Base-by-base conservation (phyloP, 2,113 vertebrate species). In the Tapirus terrestris region DNA sequence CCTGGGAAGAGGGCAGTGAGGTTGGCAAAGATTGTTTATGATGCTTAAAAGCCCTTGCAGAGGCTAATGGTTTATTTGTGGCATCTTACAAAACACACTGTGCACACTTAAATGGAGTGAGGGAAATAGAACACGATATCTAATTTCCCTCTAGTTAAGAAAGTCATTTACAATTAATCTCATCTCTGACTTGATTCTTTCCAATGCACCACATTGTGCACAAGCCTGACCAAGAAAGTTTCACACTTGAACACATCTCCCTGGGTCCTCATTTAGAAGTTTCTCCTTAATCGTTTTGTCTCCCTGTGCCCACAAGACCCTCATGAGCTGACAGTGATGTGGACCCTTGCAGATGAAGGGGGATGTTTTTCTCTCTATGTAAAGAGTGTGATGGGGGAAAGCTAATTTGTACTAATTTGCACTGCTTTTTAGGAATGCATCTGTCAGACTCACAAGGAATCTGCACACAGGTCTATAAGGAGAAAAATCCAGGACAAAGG, bases 21-120 rank as follows among this genome's bases (percentile, higher is more conserved):
- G 6, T 7, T 0, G 4, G 2, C 56, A 48, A 31, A 53, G 56
- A 18, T 13, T 0, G 0, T 31, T 45, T 5, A 0, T 0, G n/a
- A 16, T 1, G 6, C 23, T 2, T 0, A 4, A 18, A 72, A 72
- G 3, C 6, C 27, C 39, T 13, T 3, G 12, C n/a, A 27, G 72
- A 36, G 56, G 25, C 3, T 18, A 65, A 36, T 3, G 25, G 39
- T 6, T 81, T 11, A 2, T 29, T n/a, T 4, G 27, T 6, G 4
- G 48, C 53, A 17, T 20, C 45, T 29, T 17, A 6, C 2, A 8
- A 27, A 0, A 5, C 3, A 6, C 11, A 2, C 8, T 7, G 18
- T 11, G 1, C 65, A 31, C 6, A 25, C 53, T n/a, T 7, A 20
- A 45, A 13, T 6, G 5, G 51, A 27, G 5, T 0, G 12, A 58